Base-by-base conservation (phyloP, 2,797 vertebrate species). In the Orientallactaga sibirica region DNA sequence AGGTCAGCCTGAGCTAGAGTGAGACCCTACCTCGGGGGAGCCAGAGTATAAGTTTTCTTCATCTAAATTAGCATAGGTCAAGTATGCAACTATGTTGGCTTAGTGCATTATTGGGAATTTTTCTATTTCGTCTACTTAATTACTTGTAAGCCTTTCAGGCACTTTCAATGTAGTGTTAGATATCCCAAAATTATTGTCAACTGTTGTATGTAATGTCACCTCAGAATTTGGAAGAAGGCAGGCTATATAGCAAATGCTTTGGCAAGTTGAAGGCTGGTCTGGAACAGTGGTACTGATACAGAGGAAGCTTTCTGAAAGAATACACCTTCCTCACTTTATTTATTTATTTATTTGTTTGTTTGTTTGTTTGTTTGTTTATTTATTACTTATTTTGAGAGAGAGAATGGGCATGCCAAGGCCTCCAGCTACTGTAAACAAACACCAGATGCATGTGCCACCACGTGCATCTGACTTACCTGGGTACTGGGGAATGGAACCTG, bases 61-160 rank as follows among this genome's bases (percentile, higher is more conserved):
- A 67, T 88, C 41, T 95, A 24, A n/a, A 75, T 92, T 48, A 33
- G 41, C 41, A 48, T 66, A 61, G 18, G 25, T 62, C 70, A 70
- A 86, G 24, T 37, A 62, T 25, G 64, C 18, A 67, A 18, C 41
- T 52, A 6, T 33, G 73, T 29, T 76, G 61, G 5, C 37, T 75
- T 25, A 88, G 75, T 37, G 29, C 58, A 12, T 85, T 78, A 91
- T 77, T 88, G 90, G 48, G 27, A 85, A 79, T 87, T 83, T 80
- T 96, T 22, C 61, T 80, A 86, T 41, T 90, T 61, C 20, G 83
- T 85, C 66, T 92, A 37, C 41, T 89, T 93, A 74, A 77, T 88
- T 29, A 82, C 78, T 88, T 95, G 0, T 87, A 84, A 92, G 48
- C n/a, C 18, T 75, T 93, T 77, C 19, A 41, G 48, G 33, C 64